phyloP scores from a whole-genome alignment of 2,888 invertebrate species.

The Thumatha senex region DNA sequence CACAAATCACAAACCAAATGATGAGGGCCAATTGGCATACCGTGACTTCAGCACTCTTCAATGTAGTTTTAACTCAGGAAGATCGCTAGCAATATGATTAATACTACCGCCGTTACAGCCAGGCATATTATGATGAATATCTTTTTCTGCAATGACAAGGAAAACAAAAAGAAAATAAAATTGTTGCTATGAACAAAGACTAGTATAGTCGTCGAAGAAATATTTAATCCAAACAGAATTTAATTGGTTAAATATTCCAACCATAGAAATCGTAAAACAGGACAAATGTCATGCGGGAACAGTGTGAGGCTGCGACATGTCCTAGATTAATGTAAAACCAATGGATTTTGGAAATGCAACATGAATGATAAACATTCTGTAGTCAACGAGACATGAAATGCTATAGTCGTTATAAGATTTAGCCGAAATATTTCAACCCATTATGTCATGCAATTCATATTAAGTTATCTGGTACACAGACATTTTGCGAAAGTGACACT shows the following conservation, averaged over 20 bases:
- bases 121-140: conserved; percentile 94
- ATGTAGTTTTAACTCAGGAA: conserved; percentile 53
- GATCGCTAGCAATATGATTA: conserved; percentile 87
- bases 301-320: too few species aligned
- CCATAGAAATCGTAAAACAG: too few species aligned
- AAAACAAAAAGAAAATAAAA: conserved; percentile 80
- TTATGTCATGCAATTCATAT: too few species aligned
- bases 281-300: too few species aligned
- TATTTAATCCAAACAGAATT: not conserved
- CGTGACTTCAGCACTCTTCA: conserved; percentile 42
- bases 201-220: conserved; percentile 21
- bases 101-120: conserved; percentile 89
- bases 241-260: not conserved
- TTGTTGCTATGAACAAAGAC: conserved; percentile 30
- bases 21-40: conserved; percentile 27
- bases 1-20: conserved; percentile 34
- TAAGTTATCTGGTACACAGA: too few species aligned
- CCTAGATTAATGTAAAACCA: too few species aligned
- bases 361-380: too few species aligned
- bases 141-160: conserved; percentile 91
- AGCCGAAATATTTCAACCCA: too few species aligned
- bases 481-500: too few species aligned
- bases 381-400: too few species aligned
- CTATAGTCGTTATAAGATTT: too few species aligned
- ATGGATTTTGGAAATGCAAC: too few species aligned